Evolutionary conservation across 2,888 invertebrate species (phyloP).

Genomic region (Polymixis flavicincta): DNA sequence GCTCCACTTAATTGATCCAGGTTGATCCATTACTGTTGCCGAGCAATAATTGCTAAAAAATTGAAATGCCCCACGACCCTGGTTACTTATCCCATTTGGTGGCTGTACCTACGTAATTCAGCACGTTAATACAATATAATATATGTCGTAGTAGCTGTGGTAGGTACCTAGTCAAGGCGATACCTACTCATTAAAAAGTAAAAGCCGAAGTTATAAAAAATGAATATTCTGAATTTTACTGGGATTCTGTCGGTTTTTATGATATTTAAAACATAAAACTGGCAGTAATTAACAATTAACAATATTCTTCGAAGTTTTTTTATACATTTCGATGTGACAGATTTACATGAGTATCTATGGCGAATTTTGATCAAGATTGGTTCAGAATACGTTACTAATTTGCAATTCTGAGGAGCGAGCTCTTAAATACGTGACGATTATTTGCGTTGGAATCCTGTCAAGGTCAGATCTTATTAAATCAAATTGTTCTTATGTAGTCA

Average conservation of each 20-base stretch:
- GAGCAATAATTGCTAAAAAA: too few species aligned
- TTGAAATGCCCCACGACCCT: too few species aligned
- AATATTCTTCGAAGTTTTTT: constrained; percentile 6
- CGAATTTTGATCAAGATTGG: constrained; percentile 42
- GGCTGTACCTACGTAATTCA: too few species aligned
- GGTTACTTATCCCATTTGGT: too few species aligned
- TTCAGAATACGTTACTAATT: constrained; percentile 57
- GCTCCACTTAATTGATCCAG: too few species aligned
- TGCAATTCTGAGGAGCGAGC: constrained; percentile 66
- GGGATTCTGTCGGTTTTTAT: neutral
- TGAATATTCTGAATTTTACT: neutral
- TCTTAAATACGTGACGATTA: constrained; percentile 54
- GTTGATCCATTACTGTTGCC: too few species aligned
- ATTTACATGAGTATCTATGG: constrained; percentile 11
- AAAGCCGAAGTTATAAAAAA: neutral
- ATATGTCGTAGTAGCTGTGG: too few species aligned
- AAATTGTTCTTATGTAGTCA: constrained; percentile 39
- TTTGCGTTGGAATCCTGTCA: constrained; percentile 63
- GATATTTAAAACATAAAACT: neutral
- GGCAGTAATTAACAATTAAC: neutral
- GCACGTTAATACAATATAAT: too few species aligned
- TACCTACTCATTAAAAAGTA: neutral
- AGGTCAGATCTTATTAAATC: constrained; percentile 63
- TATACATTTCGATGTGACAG: constrained; percentile 3
- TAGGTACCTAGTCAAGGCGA: neutral